These are phyloP conservation scores for Ageneiosus marmoratus DNA, from an alignment of 2,113 vertebrate species.

Conservation along the genomic window DNA sequence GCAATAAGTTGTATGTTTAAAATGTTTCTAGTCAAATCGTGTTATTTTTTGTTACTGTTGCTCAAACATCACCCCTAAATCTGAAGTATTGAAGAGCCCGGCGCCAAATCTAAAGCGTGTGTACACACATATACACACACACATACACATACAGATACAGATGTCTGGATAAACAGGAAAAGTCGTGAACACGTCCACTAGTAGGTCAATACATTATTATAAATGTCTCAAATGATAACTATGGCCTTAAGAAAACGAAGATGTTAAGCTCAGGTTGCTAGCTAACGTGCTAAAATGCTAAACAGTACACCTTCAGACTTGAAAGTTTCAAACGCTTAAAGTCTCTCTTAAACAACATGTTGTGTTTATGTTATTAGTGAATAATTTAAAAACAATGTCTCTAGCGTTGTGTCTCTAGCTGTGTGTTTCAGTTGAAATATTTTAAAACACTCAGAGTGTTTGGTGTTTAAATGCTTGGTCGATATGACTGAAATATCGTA, in stretches of 20 bases:
- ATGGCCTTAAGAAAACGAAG: not conserved
- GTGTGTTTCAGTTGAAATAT: not conserved
- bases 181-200: not conserved
- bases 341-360: not conserved
- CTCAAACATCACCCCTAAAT: not conserved
- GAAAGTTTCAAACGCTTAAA: not conserved
- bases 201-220: not conserved
- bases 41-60: not conserved
- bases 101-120: slow-evolving; percentile 45
- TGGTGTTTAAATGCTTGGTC: not conserved
- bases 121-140: not conserved
- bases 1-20: not conserved
- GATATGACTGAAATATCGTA: not conserved
- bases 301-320: not conserved
- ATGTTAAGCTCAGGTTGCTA: not conserved
- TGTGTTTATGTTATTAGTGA: not conserved
- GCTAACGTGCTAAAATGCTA: not conserved
- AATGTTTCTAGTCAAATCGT: not conserved
- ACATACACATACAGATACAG: too few species aligned
- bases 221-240: not conserved
- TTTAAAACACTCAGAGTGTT: too few species aligned
- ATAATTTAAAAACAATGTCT: not conserved
- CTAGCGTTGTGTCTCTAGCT: too few species aligned
- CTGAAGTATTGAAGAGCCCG: not conserved
- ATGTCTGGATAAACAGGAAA: not conserved